Evolutionary conservation across 2,888 invertebrate genomes (phyloP).

Genomic region (Germaria angustata): DNA sequence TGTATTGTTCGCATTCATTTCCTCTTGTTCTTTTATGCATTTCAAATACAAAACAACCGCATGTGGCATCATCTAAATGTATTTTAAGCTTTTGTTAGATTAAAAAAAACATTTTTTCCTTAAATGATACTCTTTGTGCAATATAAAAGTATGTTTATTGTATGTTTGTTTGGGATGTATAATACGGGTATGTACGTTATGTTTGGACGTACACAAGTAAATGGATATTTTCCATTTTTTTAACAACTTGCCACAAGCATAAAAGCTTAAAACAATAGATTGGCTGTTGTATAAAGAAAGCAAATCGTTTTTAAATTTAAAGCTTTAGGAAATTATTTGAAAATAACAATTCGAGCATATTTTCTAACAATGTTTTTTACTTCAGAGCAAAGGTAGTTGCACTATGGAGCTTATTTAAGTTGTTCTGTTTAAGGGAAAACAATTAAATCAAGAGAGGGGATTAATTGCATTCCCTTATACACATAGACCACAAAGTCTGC

Average conservation of each 20-base stretch:
- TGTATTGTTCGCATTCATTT: conserved; percentile 46
- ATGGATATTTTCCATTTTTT: conserved; percentile 16
- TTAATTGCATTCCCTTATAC: too few relatives aligned
- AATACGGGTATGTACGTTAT: conserved; percentile 4
- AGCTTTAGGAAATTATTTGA: conserved; percentile 8
- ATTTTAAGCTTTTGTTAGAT: conserved; percentile 55
- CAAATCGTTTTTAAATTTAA: conserved; percentile 3
- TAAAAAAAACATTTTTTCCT: conserved; percentile 7
- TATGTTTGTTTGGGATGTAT: background rate
- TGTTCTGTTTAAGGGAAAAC: background rate
- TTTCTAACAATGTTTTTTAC: background rate
- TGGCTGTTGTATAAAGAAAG: background rate
- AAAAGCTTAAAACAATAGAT: conserved; percentile 1
- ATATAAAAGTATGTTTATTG: background rate
- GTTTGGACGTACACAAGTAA: background rate
- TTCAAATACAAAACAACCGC: conserved; percentile 57
- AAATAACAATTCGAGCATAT: background rate
- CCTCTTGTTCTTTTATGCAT: conserved; percentile 30
- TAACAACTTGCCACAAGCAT: conserved; percentile 22
- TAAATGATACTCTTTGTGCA: conserved; percentile 36
- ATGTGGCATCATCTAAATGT: conserved; percentile 56
- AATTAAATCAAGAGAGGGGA: too few relatives aligned
- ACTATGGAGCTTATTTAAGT: background rate
- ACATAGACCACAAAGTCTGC: too few relatives aligned
- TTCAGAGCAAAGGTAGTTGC: background rate